These are phyloP conservation scores for Orthosia gracilis DNA, from an alignment of 2,888 invertebrate genomes.

Conservation along the genomic window DNA sequence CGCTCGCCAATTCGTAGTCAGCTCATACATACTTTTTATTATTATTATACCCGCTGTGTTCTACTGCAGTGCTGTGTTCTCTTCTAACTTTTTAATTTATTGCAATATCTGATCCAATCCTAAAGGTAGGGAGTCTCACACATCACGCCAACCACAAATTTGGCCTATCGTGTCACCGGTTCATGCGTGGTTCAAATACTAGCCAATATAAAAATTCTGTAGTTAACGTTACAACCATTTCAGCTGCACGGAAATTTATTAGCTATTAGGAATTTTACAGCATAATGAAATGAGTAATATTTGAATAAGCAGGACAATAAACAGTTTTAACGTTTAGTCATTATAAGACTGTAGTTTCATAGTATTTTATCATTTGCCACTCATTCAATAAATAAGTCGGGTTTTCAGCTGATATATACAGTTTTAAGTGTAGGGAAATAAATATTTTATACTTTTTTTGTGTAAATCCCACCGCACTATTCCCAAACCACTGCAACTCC, in stretches of 20 bases:
- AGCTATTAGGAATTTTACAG: constrained; percentile 33
- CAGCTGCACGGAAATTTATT: neutral
- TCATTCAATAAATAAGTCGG: constrained; percentile 36
- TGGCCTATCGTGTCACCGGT: no score
- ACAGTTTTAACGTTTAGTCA: constrained; percentile 37
- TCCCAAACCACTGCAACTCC: no score
- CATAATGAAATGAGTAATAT: constrained; percentile 40
- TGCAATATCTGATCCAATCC: no score
- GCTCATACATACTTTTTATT: neutral
- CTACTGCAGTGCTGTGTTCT: no score
- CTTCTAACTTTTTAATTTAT: no score
- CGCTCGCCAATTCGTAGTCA: neutral
- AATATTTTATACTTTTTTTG: no score
- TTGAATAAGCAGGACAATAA: constrained; percentile 51
- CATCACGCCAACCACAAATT: no score
- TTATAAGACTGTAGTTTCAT: constrained; percentile 30
- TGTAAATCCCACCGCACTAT: no score
- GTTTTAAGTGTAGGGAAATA: no score
- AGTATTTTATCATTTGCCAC: constrained; percentile 22
- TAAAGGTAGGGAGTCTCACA: no score
- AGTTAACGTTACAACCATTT: neutral
- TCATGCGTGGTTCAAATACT: neutral
- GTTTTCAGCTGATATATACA: neutral
- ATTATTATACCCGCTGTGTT: no score
- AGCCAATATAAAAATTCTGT: neutral